Evolutionary conservation across 30 jellyfish, hydroid and myxozoan species (phyloP).

Genomic region (Turritopsis dohrnii): DNA sequence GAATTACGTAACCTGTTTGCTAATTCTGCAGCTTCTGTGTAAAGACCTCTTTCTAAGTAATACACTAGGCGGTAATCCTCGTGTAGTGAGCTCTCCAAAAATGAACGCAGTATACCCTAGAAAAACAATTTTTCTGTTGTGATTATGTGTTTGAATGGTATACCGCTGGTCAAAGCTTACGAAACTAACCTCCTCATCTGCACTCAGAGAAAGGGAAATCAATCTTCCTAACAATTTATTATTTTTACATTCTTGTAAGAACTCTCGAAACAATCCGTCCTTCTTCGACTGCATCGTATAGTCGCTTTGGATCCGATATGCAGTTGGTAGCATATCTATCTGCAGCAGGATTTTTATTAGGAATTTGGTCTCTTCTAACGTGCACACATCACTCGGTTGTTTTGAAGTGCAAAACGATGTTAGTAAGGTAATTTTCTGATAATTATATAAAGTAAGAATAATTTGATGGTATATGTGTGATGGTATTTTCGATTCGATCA

Average conservation of each 20-base stretch:
- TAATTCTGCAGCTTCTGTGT: constrained; percentile 6
- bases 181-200: constrained; percentile 30
- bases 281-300: constrained; percentile 1
- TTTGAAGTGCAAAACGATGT: constrained; percentile 24
- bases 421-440: constrained; percentile 9
- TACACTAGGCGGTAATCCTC: constrained; percentile 14
- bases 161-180: too few relatives aligned
- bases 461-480: constrained; percentile 13
- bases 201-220: not conserved
- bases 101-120: constrained; percentile 4
- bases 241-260: constrained; percentile 16
- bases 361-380: constrained; percentile 7
- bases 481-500: constrained; percentile 7
- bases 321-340: constrained; percentile 21
- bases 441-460: constrained; percentile 2
- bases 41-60: constrained; percentile 27
- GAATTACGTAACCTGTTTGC: constrained; percentile 12
- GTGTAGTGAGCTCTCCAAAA: constrained; percentile 6
- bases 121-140: not conserved
- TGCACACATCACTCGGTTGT: constrained; percentile 21
- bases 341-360: constrained; percentile 13
- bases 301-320: constrained; percentile 7
- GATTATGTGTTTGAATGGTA: too few relatives aligned
- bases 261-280: not conserved
- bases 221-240: constrained; percentile 23